These are phyloP conservation scores for Myotis vivesi DNA, from an alignment of 2,797 vertebrate species.

Conservation along the genomic window DNA sequence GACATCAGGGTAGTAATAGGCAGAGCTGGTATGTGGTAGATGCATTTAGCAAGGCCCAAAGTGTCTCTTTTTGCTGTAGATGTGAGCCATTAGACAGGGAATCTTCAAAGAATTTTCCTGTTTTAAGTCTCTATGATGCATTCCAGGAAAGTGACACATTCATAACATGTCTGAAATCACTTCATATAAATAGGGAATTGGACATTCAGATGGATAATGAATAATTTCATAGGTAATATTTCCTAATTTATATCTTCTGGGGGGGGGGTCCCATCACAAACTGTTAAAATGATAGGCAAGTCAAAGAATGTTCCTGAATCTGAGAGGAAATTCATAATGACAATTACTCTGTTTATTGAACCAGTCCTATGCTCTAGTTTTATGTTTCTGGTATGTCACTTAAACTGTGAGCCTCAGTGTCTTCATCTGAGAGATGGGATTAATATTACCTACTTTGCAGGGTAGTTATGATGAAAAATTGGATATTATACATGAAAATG, in stretches of 20 bases:
- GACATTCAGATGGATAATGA: constrained; percentile 10
- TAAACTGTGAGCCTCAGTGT: background rate
- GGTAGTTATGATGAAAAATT: background rate
- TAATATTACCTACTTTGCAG: background rate
- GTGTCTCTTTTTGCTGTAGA: background rate
- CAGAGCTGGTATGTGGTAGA: background rate
- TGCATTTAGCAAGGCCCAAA: background rate
- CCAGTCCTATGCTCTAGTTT: background rate
- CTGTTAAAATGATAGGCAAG: constrained; percentile 17
- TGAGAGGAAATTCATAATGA: constrained; percentile 4
- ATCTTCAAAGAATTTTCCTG: background rate
- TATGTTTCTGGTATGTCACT: background rate
- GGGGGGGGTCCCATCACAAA: background rate
- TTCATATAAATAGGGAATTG: background rate
- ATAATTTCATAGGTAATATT: constrained; percentile 11
- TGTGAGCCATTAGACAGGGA: background rate
- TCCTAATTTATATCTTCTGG: constrained; percentile 3
- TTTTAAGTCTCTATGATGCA: background rate
- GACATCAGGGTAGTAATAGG: background rate
- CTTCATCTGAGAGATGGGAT: background rate
- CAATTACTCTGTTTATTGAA: constrained; percentile 20
- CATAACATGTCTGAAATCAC: background rate
- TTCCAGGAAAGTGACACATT: background rate
- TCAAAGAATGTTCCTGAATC: constrained; percentile 29
- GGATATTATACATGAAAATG: background rate